Evolutionary conservation across 2,888 invertebrate genomes (phyloP).

Genomic region (Seira musarum): DNA sequence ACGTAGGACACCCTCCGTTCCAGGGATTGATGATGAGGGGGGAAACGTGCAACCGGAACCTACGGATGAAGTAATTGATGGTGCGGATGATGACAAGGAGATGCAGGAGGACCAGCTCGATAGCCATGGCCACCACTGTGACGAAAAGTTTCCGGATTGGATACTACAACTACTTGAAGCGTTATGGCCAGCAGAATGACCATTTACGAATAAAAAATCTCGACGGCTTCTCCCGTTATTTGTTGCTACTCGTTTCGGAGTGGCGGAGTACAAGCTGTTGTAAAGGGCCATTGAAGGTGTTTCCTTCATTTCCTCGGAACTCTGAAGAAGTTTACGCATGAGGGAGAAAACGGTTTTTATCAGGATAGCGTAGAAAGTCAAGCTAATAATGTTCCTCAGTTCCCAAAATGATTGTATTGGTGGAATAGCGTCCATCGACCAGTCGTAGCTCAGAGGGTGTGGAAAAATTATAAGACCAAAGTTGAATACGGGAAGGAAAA

Average conservation of each 20-base stretch:
- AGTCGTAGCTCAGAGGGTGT: conserved; percentile 93
- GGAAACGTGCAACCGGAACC: conserved; percentile 33
- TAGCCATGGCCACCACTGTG: conserved; percentile 54
- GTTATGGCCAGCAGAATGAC: conserved; percentile 32
- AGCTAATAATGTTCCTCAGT: conserved; percentile 83
- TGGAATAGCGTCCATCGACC: conserved; percentile 98
- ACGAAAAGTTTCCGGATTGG: conserved; percentile 44
- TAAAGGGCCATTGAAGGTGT: conserved; percentile 71
- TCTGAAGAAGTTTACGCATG: conserved; percentile 37
- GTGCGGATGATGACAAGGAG: conserved; percentile 26
- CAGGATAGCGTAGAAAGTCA: conserved; percentile 80
- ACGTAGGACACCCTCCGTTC: conserved; percentile 11
- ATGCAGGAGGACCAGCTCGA: conserved; percentile 39
- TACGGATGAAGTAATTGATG: conserved; percentile 55
- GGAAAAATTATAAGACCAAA: conserved; percentile 90
- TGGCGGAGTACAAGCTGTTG: conserved; percentile 67
- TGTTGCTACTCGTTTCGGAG: conserved; percentile 65
- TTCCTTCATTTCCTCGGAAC: conserved; percentile 71
- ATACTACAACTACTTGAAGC: conserved; percentile 18
- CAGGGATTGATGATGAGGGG: conserved; percentile 32
- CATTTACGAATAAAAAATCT: conserved; percentile 44
- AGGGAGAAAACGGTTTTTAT: conserved; percentile 57
- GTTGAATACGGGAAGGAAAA: conserved; percentile 93
- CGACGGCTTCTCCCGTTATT: conserved; percentile 49
- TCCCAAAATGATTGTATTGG: conserved; percentile 86